Evolutionary conservation across 1,140 invertebrate species (phyloP).

Genomic region (Aphelinus atriplicis): DNA sequence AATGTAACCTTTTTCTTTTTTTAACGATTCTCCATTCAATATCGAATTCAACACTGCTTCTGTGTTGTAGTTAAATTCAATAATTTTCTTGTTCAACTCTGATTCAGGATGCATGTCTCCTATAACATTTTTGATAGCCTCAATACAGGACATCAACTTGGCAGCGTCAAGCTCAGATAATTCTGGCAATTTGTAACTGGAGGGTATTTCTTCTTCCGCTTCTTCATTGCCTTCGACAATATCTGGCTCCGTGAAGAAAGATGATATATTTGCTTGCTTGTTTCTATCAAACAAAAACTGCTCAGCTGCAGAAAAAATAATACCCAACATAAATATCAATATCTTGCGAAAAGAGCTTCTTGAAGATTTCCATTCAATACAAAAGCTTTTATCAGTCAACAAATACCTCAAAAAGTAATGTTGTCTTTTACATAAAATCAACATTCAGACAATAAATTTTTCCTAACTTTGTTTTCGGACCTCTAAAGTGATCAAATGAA

Average conservation of each 20-base stretch:
- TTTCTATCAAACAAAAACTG: conserved; percentile 89
- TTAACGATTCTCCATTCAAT: conserved; percentile 64
- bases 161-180: conserved; percentile 75
- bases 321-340: no score
- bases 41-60: conserved; percentile 78
- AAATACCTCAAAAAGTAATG: no score
- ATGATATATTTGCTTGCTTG: conserved; percentile 75
- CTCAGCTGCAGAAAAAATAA: conserved; percentile 60
- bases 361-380: no score
- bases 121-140: conserved; percentile 82
- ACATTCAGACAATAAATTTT: no score
- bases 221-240: conserved; percentile 80
- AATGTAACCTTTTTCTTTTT: conserved; percentile 44
- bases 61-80: conserved; percentile 77
- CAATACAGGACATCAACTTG: conserved; percentile 83
- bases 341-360: no score
- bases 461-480: no score
- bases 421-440: no score
- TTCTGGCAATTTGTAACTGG: conserved; percentile 63
- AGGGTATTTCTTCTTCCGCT: conserved; percentile 59
- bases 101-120: conserved; percentile 80
- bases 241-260: conserved; percentile 77
- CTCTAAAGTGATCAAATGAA: no score
- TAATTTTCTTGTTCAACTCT: conserved; percentile 73
- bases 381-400: no score